Conservation (phyloP, 1,140 invertebrate genomes). For the Psilanteris sp. region DNA sequence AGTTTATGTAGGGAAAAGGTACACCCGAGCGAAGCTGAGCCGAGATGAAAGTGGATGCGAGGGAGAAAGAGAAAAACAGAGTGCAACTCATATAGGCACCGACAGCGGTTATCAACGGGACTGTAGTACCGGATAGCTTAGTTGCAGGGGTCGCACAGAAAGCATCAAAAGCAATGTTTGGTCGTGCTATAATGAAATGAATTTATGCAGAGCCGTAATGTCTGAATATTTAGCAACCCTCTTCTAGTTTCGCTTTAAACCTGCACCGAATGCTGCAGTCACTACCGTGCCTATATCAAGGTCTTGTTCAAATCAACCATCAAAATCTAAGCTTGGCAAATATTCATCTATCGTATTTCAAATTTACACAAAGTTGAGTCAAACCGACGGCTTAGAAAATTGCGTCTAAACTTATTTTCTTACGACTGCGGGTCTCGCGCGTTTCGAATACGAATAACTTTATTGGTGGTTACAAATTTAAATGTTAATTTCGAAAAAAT, state of each 20-base stretch:
- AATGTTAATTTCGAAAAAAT: no score
- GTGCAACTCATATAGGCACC: constrained; percentile 67
- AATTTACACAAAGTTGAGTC: constrained; percentile 58
- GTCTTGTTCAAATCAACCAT: constrained; percentile 59
- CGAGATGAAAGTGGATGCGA: constrained; percentile 66
- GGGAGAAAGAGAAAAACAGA: no score
- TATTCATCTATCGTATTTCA: constrained; percentile 46
- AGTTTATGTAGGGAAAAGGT: constrained; percentile 63
- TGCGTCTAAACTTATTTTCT: no score
- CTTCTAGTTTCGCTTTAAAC: constrained; percentile 77
- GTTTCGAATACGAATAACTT: no score
- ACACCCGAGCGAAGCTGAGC: constrained; percentile 55
- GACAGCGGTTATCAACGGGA: constrained; percentile 69
- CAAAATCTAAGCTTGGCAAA: constrained; percentile 54
- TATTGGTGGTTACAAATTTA: no score
- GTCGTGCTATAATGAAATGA: constrained; percentile 83
- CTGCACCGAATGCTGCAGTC: constrained; percentile 59
- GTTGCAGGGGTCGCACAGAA: constrained; percentile 72
- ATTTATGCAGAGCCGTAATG: constrained; percentile 84
- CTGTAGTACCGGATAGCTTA: constrained; percentile 71
- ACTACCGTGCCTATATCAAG: constrained; percentile 45
- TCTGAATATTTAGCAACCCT: constrained; percentile 83
- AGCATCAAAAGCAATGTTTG: constrained; percentile 83
- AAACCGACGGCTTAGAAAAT: no score
- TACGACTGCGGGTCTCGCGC: no score